A percentile compares a stretch with the other conserved stretches of the same genome.
phyloP scores from a whole-genome alignment of 37 sponge, comb jelly and placozoan species.

The Cladorhizidae sp. region DNA sequence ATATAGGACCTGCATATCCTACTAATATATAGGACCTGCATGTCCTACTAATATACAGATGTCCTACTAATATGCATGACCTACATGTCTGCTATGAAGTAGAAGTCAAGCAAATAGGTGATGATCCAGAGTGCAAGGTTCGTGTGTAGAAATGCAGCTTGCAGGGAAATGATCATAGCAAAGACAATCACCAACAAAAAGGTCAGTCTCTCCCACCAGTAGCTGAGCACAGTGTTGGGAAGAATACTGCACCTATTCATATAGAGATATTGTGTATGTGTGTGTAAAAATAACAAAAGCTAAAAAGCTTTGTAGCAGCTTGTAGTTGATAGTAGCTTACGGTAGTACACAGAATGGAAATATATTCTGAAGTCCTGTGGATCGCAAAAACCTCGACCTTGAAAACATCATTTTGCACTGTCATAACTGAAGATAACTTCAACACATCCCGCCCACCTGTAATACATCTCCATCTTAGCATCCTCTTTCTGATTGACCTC shows the following conservation, averaged over 20 bases:
- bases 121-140: conserved; percentile 42
- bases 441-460: not conserved
- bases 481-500: not conserved
- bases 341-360: conserved; percentile 49
- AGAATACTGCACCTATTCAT: conserved; percentile 59
- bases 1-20: too few species aligned
- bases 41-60: too few species aligned
- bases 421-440: not conserved
- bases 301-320: not conserved
- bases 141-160: conserved; percentile 64
- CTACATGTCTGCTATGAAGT: conserved; percentile 75
- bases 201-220: conserved; percentile 50
- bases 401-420: not conserved
- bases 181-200: conserved; percentile 36
- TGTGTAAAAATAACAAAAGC: not conserved
- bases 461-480: not conserved
- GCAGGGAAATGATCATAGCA: conserved; percentile 48
- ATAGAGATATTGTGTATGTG: not conserved
- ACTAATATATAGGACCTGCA: too few species aligned
- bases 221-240: conserved; percentile 40
- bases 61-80: not conserved
- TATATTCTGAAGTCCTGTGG: conserved; percentile 16
- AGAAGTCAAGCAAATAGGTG: conserved; percentile 68
- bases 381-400: not conserved
- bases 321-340: conserved; percentile 12